A percentile compares a stretch with the other conserved stretches of the same genome.
phyloP scores from a whole-genome alignment of 2,888 invertebrate species.

The Brachypterus glaber region DNA sequence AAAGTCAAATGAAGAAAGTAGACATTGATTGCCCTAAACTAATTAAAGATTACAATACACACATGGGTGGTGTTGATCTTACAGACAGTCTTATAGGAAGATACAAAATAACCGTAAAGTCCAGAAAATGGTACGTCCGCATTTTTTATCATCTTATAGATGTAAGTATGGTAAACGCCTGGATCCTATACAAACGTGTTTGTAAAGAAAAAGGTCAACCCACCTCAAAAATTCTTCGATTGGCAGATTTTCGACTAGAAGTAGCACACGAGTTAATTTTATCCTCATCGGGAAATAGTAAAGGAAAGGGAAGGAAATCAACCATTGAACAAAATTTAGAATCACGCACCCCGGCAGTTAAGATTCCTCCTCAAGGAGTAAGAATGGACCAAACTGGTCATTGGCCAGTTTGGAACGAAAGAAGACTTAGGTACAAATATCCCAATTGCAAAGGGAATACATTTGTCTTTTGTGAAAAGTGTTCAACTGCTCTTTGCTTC shows the following conservation, averaged over 20 bases:
- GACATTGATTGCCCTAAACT: constrained; percentile 10
- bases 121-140: constrained; percentile 18
- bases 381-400: constrained; percentile 5
- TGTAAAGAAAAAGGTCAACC: background rate
- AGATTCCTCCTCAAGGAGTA: constrained; percentile 7
- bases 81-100: constrained; percentile 15
- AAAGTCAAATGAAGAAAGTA: constrained; percentile 5
- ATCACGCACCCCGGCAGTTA: background rate
- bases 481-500: constrained; percentile 8
- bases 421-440: constrained; percentile 7
- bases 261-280: background rate
- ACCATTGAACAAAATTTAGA: background rate
- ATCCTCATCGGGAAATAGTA: background rate
- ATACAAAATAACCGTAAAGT: constrained; percentile 13
- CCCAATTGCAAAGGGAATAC: constrained; percentile 12
- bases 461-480: constrained; percentile 9
- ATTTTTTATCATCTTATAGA: constrained; percentile 20
- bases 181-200: constrained; percentile 14
- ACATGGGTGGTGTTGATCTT: constrained; percentile 18
- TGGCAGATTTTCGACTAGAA: background rate
- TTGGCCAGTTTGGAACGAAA: constrained; percentile 5
- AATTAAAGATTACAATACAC: constrained; percentile 10
- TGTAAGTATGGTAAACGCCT: constrained; percentile 17
- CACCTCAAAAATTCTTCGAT: background rate
- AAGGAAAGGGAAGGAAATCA: background rate